A percentile compares a stretch with the other conserved stretches of the same genome.
These are phyloP conservation scores for Bursaphelenchus mucronatus DNA, from an alignment of 1,140 invertebrate genomes.

Conservation along the genomic window DNA sequence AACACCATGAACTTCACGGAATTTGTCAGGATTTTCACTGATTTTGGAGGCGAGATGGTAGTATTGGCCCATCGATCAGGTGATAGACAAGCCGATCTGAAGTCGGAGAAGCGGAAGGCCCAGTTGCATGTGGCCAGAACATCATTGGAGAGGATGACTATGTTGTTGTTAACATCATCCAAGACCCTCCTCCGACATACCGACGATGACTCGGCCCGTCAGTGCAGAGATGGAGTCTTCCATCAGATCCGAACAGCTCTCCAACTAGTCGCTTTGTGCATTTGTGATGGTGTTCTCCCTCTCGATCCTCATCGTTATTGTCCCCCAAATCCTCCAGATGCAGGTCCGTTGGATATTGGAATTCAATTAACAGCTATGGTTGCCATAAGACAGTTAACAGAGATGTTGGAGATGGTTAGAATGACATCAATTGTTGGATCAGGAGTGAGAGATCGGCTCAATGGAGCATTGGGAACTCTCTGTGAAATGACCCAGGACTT, in stretches of 20 bases:
- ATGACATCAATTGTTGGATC: slow-evolving; percentile 65
- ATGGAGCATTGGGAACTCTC: slow-evolving; percentile 77
- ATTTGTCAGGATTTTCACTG: slow-evolving; percentile 95
- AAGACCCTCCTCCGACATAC: slow-evolving; percentile 83
- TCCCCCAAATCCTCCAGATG: slow-evolving; percentile 44
- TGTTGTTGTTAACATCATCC: slow-evolving; percentile 91
- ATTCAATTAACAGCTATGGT: slow-evolving; percentile 70
- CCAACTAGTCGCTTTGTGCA: slow-evolving; percentile 93
- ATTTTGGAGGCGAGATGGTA: slow-evolving; percentile 97
- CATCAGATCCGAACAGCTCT: slow-evolving; percentile 83
- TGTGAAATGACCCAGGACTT: slow-evolving; percentile 95
- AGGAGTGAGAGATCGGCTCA: slow-evolving; percentile 67
- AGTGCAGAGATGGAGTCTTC: slow-evolving; percentile 87
- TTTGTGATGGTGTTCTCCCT: slow-evolving; percentile 79
- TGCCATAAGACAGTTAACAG: slow-evolving; percentile 74
- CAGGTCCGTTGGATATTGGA: slow-evolving; percentile 61
- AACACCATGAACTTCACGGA: slow-evolving; percentile 93
- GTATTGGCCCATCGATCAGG: slow-evolving; percentile 84
- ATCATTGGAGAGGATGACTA: slow-evolving; percentile 83
- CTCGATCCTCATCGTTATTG: slow-evolving; percentile 49
- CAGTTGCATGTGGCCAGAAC: slow-evolving; percentile 76
- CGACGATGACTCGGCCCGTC: slow-evolving; percentile 81
- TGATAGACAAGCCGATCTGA: slow-evolving; percentile 71
- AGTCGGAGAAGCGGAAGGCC: slow-evolving; percentile 85
- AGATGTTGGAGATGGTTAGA: slow-evolving; percentile 64